Conservation (phyloP, 2,888 invertebrate species). For the Drosophila incognita region DNA sequence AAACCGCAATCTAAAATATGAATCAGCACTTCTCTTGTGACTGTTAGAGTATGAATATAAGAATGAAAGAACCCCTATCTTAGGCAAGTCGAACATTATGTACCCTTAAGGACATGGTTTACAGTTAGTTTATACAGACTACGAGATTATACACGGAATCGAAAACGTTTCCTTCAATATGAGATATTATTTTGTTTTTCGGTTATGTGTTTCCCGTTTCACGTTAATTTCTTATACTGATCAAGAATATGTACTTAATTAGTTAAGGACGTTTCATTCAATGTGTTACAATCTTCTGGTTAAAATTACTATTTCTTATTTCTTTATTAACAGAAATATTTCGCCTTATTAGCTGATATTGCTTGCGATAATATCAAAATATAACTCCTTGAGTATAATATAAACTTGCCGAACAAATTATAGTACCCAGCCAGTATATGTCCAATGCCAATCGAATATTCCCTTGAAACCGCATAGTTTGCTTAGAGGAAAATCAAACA, state of each 20-base stretch:
- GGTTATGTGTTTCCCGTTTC: not conserved
- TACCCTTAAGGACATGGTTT: not conserved
- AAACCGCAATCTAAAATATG: slow-evolving; percentile 41
- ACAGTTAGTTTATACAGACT: not conserved
- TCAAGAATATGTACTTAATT: not conserved
- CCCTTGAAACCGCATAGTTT: not conserved
- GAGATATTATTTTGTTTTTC: not conserved
- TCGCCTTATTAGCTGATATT: not conserved
- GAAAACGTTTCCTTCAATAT: not conserved
- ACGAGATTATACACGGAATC: not conserved
- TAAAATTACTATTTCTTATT: not conserved
- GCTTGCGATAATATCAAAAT: not conserved
- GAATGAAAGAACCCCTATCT: not conserved
- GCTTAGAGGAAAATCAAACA: not conserved
- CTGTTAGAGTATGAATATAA: not conserved
- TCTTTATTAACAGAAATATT: not conserved
- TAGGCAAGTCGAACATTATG: not conserved
- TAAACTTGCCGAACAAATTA: not conserved
- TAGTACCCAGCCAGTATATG: not conserved
- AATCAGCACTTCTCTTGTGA: not conserved
- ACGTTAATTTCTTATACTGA: not conserved
- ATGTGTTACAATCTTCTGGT: not conserved
- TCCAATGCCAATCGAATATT: not conserved
- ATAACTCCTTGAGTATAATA: not conserved
- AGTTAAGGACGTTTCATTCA: not conserved